Evolutionary conservation across 2,888 invertebrate genomes (phyloP).

Genomic region (Nymphalis c-album): DNA sequence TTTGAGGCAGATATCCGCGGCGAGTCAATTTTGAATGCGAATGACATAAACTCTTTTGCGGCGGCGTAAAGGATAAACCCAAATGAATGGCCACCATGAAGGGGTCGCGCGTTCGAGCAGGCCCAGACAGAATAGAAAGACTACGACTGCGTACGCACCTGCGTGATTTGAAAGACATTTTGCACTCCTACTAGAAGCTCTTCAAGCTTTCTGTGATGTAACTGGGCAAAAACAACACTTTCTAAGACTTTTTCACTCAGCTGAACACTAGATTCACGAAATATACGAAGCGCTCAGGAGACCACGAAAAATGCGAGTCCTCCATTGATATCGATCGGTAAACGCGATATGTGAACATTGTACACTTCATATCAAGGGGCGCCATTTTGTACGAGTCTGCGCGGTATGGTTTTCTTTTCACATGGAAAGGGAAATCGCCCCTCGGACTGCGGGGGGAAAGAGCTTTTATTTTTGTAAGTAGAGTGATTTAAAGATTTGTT

Average conservation of each 20-base stretch:
- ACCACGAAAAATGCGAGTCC: slow-evolving; percentile 76
- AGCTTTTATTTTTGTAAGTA: slow-evolving; percentile 53
- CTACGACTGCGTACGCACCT: slow-evolving; percentile 98
- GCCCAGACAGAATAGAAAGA: slow-evolving; percentile 92
- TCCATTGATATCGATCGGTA: slow-evolving; percentile 85
- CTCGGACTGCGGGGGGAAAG: slow-evolving; percentile 73
- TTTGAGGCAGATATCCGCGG: slow-evolving; percentile 61
- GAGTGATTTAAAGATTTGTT: slow-evolving; percentile 41
- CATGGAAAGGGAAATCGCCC: slow-evolving; percentile 78
- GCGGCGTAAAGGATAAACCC: slow-evolving; percentile 80
- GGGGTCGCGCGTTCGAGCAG: slow-evolving; percentile 88
- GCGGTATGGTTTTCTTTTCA: slow-evolving; percentile 77
- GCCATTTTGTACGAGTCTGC: slow-evolving; percentile 88
- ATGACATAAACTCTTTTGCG: slow-evolving; percentile 79
- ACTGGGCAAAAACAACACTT: slow-evolving; percentile 76
- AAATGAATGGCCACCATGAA: slow-evolving; percentile 81
- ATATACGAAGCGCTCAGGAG: slow-evolving; percentile 68
- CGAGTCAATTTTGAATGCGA: slow-evolving; percentile 71
- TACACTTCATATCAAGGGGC: slow-evolving; percentile 79
- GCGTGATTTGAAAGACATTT: slow-evolving; percentile 85
- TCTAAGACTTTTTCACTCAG: slow-evolving; percentile 69
- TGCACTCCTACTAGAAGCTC: slow-evolving; percentile 72
- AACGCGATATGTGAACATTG: slow-evolving; percentile 72
- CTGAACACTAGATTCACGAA: slow-evolving; percentile 69
- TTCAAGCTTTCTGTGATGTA: slow-evolving; percentile 76